Percentiles rank a stretch among this genome's conserved stretches.
These are phyloP conservation scores for Mallateleia sp. DNA, from an alignment of 2,888 invertebrate genomes.

Conservation along the genomic window DNA sequence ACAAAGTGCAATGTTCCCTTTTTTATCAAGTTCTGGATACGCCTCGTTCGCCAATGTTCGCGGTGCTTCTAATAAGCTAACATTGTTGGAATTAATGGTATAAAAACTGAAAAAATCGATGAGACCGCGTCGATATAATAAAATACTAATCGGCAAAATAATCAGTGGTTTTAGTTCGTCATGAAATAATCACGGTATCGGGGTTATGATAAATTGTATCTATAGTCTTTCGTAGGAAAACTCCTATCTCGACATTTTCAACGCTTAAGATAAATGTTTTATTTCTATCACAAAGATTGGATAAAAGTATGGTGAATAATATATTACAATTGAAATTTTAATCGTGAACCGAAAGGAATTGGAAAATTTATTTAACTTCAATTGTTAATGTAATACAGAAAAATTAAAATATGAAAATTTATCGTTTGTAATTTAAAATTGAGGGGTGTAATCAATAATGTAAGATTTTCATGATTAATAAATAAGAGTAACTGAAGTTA, in stretches of 20 bases:
- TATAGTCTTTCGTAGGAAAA: constrained; percentile 35
- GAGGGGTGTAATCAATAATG: no score
- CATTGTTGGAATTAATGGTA: constrained; percentile 35
- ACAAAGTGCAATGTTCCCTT: constrained; percentile 79
- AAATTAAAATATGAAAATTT: no score
- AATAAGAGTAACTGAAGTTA: no score
- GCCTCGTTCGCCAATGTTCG: constrained; percentile 14
- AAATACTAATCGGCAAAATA: constrained; percentile 47
- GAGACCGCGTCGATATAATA: constrained; percentile 49
- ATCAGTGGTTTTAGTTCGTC: constrained; percentile 51
- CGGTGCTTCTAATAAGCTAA: constrained; percentile 48
- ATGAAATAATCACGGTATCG: constrained; percentile 47
- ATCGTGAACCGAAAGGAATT: not conserved
- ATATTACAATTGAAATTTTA: constrained; percentile 42
- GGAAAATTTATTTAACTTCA: constrained; percentile 6
- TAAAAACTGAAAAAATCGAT: constrained; percentile 48
- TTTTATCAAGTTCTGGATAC: constrained; percentile 46
- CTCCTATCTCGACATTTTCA: constrained; percentile 27
- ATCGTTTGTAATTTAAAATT: no score
- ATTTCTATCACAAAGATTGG: constrained; percentile 44
- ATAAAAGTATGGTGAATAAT: constrained; percentile 25
- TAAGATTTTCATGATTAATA: no score
- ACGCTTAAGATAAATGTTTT: constrained; percentile 35
- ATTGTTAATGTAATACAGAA: constrained; percentile 19
- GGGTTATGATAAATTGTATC: constrained; percentile 46